Base-by-base conservation (phyloP, 2,113 vertebrate species). In the Passer montanus region DNA sequence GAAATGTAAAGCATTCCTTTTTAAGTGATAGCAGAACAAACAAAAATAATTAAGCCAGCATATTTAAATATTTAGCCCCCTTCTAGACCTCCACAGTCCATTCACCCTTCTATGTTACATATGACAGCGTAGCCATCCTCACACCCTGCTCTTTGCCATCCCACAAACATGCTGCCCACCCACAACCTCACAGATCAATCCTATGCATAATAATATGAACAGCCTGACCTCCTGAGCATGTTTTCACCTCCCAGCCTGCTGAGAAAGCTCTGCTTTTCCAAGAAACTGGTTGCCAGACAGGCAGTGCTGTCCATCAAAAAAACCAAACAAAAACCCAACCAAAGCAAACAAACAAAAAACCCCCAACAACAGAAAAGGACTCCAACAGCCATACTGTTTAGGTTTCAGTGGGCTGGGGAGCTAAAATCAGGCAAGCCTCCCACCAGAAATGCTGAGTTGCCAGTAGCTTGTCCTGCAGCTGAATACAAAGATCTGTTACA, bases 1-100 rank as follows among this genome's bases (percentile, higher is more conserved):
- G 28, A 89, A 88, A 74, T 37, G 17, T 74, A 90, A 92, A 93
- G 39, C 96, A 92, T 95, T 96, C 94, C 92, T 95, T 91, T 90
- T 41, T 39, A 89, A 52, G 28, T n/a, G 26, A 81, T 9, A 63
- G 43, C 23, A 87, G 52, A 82, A 47, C 5, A 62, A 90, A 37
- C 12, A 9, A 72, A 83, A 21, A 33, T 9, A 73, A 15, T 28
- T 16, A 72, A 85, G 15, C 62, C 49, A 37, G 50, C 9, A 60
- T 63, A 60, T 52, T 81, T 55, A 88, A 80, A 31, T 43, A 55
- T 63, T 86, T 70, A 74, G 27, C 47, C 10, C 66, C 30, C 14
- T 81, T 75, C 72, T 84, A 77, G 50, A 94, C 26, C 33, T 76
- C 46, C 43, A 26, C 20, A 62, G 62, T 43, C 13, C 41, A 56